Evolutionary conservation across 2,888 invertebrate genomes (phyloP).

Genomic region (Dryocosmus kuriphilus): DNA sequence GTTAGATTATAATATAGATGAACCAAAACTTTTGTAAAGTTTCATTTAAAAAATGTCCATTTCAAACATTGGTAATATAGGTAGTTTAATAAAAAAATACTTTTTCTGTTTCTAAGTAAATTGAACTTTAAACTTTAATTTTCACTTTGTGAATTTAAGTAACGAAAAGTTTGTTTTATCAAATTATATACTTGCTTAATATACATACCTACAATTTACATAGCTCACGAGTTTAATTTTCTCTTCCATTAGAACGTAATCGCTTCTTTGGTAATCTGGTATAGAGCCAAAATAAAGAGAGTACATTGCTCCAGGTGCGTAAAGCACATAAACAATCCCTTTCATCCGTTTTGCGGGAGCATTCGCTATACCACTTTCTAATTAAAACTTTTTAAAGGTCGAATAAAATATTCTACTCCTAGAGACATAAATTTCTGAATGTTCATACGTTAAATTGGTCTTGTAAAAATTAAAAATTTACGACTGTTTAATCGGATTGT

Average conservation of each 20-base stretch:
- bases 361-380: not conserved
- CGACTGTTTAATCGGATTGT: not conserved
- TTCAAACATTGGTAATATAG: no score
- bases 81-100: no score
- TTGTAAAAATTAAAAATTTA: not conserved
- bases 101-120: no score
- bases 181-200: no score
- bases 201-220: no score
- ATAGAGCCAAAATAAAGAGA: conserved; percentile 10
- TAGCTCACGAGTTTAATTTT: not conserved
- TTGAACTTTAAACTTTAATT: no score
- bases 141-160: no score
- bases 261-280: not conserved
- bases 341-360: not conserved
- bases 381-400: not conserved
- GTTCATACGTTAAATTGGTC: not conserved
- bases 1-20: no score
- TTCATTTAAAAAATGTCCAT: no score
- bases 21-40: no score
- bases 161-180: no score
- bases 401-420: not conserved
- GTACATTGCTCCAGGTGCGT: not conserved
- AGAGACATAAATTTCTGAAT: not conserved
- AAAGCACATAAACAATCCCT: not conserved
- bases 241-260: not conserved